Percentiles rank a stretch among this genome's conserved stretches.
Evolutionary conservation across 2,888 invertebrate genomes (phyloP).

Genomic region (Strigamia maritima): DNA sequence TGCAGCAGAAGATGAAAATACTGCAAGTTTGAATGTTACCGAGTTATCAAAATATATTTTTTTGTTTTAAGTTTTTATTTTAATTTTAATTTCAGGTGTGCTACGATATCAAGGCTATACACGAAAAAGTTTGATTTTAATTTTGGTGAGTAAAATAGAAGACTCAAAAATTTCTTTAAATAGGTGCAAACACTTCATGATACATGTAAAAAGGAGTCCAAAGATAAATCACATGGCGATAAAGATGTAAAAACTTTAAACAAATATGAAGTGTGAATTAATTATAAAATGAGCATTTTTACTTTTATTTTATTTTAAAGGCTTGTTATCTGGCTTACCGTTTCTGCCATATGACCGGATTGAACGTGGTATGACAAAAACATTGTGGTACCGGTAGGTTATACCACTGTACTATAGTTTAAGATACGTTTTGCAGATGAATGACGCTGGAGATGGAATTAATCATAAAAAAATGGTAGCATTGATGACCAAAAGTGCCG

Average conservation of each 20-base stretch:
- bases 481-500: background rate
- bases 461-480: background rate
- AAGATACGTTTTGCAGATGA: background rate
- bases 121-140: background rate
- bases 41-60: background rate
- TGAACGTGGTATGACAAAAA: background rate
- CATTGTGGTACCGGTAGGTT: background rate
- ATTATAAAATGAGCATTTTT: too few relatives aligned
- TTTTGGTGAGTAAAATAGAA: background rate
- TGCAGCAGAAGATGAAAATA: background rate
- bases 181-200: background rate
- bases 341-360: background rate
- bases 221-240: background rate
- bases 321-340: background rate
- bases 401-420: background rate
- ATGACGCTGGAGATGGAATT: background rate
- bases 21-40: background rate
- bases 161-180: background rate
- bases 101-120: background rate
- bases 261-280: background rate
- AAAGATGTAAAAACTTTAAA: background rate
- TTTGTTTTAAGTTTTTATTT: background rate
- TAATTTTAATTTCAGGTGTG: background rate
- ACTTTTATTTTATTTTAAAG: background rate
- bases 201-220: background rate